Evolutionary conservation across 2,888 invertebrate species (phyloP).

Genomic region (Perizoma flavofasciatum): DNA sequence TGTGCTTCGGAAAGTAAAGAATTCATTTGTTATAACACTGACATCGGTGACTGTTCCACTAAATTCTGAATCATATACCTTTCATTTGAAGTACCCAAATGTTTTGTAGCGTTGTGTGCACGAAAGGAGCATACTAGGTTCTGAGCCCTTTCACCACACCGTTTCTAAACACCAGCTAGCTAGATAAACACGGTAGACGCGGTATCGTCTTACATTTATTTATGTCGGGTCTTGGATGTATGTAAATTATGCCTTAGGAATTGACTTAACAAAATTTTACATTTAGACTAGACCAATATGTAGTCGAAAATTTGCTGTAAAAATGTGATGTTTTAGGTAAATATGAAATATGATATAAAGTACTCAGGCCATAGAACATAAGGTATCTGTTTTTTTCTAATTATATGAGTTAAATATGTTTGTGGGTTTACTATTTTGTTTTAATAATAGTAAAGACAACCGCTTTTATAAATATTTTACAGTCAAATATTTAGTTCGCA

Average conservation of each 20-base stretch:
- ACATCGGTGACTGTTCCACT: neutral
- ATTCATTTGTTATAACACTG: neutral
- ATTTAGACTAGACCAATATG: conserved; percentile 2
- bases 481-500: conserved; percentile 13
- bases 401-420: conserved; percentile 1
- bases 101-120: neutral
- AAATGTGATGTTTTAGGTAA: conserved; percentile 14
- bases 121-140: no score
- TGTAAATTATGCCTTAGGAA: conserved; percentile 13
- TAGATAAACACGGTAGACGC: no score
- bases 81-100: conserved; percentile 4
- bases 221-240: neutral
- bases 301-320: conserved; percentile 5
- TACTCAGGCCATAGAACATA: conserved; percentile 11
- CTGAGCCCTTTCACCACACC: no score
- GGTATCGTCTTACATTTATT: conserved; percentile 1
- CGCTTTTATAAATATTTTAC: neutral
- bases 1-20: conserved; percentile 2
- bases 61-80: neutral
- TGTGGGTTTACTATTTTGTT: conserved; percentile 13
- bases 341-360: conserved; percentile 11
- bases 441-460: conserved; percentile 2
- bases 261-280: conserved; percentile 14
- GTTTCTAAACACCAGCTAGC: no score
- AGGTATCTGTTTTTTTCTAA: conserved; percentile 14